Evolutionary conservation across 2,888 invertebrate genomes (phyloP).

Genomic region (Dolichopus griseipennis): DNA sequence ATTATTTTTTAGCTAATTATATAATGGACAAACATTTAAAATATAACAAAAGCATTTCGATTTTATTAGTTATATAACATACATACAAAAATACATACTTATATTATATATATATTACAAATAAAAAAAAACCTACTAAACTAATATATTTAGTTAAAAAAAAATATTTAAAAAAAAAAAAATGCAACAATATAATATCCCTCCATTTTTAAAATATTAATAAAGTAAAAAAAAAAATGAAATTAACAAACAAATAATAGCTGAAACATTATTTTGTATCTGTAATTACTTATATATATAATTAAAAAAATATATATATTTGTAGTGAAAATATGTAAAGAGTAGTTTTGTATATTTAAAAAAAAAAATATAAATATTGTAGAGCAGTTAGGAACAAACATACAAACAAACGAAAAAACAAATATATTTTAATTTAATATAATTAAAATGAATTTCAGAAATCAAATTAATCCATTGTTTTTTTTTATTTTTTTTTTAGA

Average conservation of each 20-base stretch:
- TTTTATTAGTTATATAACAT: no score
- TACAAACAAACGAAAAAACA: constrained; percentile 7
- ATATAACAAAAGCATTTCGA: no score
- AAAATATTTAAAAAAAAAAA: neutral
- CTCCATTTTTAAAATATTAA: neutral
- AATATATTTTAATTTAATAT: constrained; percentile 9
- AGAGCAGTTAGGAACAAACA: constrained; percentile 9
- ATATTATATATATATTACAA: no score
- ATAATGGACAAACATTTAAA: no score
- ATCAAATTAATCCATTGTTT: no score
- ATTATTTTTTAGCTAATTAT: no score
- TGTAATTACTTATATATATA: neutral
- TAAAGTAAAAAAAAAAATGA: neutral
- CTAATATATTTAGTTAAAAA: neutral
- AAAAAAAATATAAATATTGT: neutral
- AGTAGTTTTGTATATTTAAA: neutral
- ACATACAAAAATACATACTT: no score
- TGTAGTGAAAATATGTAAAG: neutral
- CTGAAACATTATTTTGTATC: constrained; percentile 1
- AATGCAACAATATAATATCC: constrained; percentile 6
- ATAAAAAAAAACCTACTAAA: neutral
- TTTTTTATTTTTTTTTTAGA: no score
- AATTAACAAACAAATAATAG: neutral
- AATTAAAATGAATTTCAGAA: neutral
- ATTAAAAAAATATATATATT: no score